phyloP scores from a whole-genome alignment of 2,113 vertebrate genomes.

The Anarhynchus alexandrinus region DNA sequence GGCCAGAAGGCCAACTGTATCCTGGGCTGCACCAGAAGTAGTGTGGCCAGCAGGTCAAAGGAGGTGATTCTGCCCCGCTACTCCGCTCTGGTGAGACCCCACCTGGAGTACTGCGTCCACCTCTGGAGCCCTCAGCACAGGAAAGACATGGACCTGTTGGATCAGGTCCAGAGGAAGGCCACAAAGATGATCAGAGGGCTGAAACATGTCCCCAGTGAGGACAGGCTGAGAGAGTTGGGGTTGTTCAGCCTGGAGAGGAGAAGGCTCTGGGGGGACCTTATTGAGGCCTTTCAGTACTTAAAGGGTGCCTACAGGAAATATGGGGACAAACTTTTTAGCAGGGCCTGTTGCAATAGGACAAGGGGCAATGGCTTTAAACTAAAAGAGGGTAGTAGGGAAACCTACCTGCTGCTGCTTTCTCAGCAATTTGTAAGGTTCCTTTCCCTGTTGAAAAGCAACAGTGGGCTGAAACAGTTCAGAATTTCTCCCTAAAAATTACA shows the following conservation, averaged over 20 bases:
- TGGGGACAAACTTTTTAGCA: not conserved
- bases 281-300: not conserved
- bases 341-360: not conserved
- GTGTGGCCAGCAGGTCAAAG: not conserved
- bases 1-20: not conserved
- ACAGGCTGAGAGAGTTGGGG: not conserved
- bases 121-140: not conserved
- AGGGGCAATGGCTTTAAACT: not conserved
- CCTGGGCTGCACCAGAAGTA: not conserved
- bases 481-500: slow-evolving; percentile 49
- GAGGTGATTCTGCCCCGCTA: not conserved
- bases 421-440: slow-evolving; percentile 52
- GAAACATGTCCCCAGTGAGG: not conserved
- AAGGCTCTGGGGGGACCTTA: not conserved
- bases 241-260: not conserved
- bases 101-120: not conserved
- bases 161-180: not conserved
- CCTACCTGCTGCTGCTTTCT: slow-evolving; percentile 70
- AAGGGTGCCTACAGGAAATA: not conserved
- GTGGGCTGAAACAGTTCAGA: slow-evolving; percentile 46
- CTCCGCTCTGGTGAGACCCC: not conserved
- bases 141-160: not conserved
- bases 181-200: not conserved
- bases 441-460: slow-evolving; percentile 66
- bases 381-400: not conserved